Evolutionary conservation across 2,888 invertebrate genomes (phyloP), one percentile per base, ranked within the genome.

Genomic region (Strigamia maritima): DNA sequence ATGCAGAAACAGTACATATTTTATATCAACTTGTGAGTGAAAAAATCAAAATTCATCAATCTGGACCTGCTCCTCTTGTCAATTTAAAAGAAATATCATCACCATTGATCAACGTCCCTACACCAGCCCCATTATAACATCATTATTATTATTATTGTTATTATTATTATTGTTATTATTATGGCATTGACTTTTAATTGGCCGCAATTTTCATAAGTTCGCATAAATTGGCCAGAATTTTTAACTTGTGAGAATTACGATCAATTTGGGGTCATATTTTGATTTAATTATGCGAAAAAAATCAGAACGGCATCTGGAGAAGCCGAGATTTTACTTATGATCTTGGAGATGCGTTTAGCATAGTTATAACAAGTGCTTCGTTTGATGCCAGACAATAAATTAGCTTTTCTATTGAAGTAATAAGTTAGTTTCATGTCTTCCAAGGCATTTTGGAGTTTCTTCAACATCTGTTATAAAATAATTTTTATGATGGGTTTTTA

Each of bases 71-170:
- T 10, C 16, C 65, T 1, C 87, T 90, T 81, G 90, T 90, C 81
- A 87, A 89, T 83, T 89, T 92, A 84, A 93, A 93, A 84, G 91
- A 92, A 84, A 88, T 93, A 81, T 92, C 94, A 84, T 93, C 95
- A 0, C 94, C 94, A 0, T 87, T 94, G 12, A 93, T 94, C 90
- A 93, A 91, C 88, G 93, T 94, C 6, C 93, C 94, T 16, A 92
- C 93, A 14, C 93, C 93, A 8, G 92, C 92, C 16, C 93, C 93
- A 7, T 24, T 54, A 19, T 77, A 54, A 74, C n/a, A 24, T 16
- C 14, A 2, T 70, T 24, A 4, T 31, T 31, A 7, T 31, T 31
- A 2, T 31, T 31, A 4, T 31, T 31, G n/a, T 31, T 4, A 31
- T 31, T 7, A 31, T 31, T 7, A 2, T 31, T 31, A n/a, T n/a